phyloP scores from a whole-genome alignment of 2,797 vertebrate species.

The Coilia nasus region DNA sequence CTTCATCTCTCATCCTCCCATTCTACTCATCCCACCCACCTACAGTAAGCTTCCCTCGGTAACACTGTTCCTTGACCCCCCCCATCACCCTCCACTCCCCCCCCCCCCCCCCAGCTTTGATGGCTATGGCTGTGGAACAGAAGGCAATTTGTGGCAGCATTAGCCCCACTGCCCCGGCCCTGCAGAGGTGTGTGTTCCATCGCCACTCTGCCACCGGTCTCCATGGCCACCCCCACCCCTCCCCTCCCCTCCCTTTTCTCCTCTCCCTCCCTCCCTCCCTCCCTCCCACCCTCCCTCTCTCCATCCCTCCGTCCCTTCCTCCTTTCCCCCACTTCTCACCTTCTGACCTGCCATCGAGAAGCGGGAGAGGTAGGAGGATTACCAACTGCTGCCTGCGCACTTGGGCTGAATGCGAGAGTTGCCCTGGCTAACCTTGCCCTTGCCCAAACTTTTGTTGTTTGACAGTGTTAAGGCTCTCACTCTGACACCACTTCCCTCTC shows the following conservation, averaged over 20 bases:
- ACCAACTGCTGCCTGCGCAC: constrained; percentile 10
- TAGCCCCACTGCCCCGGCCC: constrained; percentile 61
- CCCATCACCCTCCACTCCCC: constrained; percentile 61
- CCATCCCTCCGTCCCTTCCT: constrained; percentile 49
- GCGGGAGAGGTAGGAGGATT: constrained; percentile 41
- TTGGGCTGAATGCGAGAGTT: no score
- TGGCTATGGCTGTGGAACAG: constrained; percentile 62
- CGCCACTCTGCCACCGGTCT: constrained; percentile 32
- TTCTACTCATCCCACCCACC: background rate
- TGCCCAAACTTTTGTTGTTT: constrained; percentile 37
- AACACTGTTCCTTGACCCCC: constrained; percentile 51
- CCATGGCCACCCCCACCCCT: constrained; percentile 28
- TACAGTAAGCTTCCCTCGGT: constrained; percentile 27
- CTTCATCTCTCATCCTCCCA: background rate
- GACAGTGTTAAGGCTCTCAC: constrained; percentile 3
- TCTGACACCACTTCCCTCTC: background rate
- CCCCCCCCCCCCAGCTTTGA: constrained; percentile 58
- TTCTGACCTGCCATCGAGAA: constrained; percentile 56
- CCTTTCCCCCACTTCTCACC: constrained; percentile 1
- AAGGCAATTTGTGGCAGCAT: constrained; percentile 72
- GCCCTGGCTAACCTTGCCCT: constrained; percentile 26
- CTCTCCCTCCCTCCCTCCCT: constrained; percentile 56
- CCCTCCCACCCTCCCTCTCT: constrained; percentile 42
- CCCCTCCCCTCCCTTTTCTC: constrained; percentile 39
- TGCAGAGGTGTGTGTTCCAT: constrained; percentile 32